Percentiles rank a stretch among this genome's conserved stretches.
Conservation (phyloP, 2,113 vertebrate genomes). For the Chamaetylas fuelleborni region DNA sequence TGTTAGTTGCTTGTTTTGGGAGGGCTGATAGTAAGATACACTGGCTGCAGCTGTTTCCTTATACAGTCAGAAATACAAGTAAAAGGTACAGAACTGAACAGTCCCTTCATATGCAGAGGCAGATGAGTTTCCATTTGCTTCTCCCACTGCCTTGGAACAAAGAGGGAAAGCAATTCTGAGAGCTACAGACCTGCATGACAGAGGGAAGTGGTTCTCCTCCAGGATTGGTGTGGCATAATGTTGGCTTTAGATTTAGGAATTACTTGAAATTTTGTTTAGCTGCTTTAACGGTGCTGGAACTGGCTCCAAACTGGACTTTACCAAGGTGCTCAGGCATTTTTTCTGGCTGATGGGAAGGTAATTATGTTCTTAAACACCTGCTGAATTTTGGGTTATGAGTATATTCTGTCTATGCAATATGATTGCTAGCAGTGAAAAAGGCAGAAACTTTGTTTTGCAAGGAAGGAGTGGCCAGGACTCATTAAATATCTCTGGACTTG, state of each 20-base stretch:
- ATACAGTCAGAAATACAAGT: background rate
- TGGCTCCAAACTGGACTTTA: background rate
- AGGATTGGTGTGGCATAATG: rapidly evolving
- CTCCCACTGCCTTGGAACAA: background rate
- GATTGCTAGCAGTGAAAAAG: background rate
- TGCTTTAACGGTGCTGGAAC: background rate
- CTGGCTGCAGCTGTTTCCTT: background rate
- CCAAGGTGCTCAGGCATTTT: background rate
- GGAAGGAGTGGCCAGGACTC: background rate
- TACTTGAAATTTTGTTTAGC: background rate
- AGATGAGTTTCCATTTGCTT: background rate
- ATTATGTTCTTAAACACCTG: background rate
- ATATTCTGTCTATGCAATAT: background rate
- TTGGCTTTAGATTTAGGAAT: background rate
- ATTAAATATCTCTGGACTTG: background rate
- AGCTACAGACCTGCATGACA: background rate
- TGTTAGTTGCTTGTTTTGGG: background rate
- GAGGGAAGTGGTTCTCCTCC: background rate
- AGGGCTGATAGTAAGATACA: background rate
- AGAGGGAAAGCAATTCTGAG: background rate
- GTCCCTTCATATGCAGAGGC: background rate
- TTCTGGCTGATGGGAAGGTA: background rate
- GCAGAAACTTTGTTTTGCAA: background rate
- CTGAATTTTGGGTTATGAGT: background rate
- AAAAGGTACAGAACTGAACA: background rate